Percentiles rank a stretch among this genome's conserved stretches.
These are phyloP conservation scores for Lampropteryx suffumata DNA, from an alignment of 2,888 invertebrate species.

Conservation along the genomic window DNA sequence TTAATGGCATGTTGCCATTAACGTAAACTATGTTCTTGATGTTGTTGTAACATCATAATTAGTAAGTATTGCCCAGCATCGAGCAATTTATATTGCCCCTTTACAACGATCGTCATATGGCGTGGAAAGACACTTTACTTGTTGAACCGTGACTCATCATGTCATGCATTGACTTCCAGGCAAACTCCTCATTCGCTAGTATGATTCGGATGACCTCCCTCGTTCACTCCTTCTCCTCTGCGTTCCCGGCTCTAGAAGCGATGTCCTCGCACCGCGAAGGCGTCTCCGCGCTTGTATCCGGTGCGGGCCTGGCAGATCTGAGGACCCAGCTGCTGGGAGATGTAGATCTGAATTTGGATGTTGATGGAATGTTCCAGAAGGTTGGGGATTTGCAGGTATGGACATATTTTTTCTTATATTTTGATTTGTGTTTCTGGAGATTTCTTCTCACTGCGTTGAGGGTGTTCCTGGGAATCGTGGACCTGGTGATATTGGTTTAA, in stretches of 20 bases:
- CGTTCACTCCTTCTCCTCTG: conserved; percentile 62
- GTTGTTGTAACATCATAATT: no score
- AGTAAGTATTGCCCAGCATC: no score
- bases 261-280: conserved; percentile 58
- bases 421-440: no score
- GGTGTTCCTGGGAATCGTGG: no score
- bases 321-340: conserved; percentile 46
- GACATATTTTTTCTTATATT: no score
- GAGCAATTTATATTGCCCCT: no score
- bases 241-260: conserved; percentile 56
- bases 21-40: no score
- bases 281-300: conserved; percentile 46
- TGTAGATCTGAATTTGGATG: conserved; percentile 45
- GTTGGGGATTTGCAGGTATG: conserved; percentile 56
- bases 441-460: no score
- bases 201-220: conserved; percentile 66
- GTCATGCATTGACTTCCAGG: conserved; percentile 51
- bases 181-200: conserved; percentile 80
- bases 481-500: no score
- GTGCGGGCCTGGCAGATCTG: conserved; percentile 49
- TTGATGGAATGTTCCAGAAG: conserved; percentile 54
- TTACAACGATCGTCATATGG: no score
- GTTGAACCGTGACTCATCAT: background rate
- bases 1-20: no score
- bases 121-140: no score